Percentiles rank a stretch among this genome's conserved stretches.
These are phyloP conservation scores for Emesis furor DNA, from an alignment of 2,888 invertebrate species.

Conservation along the genomic window DNA sequence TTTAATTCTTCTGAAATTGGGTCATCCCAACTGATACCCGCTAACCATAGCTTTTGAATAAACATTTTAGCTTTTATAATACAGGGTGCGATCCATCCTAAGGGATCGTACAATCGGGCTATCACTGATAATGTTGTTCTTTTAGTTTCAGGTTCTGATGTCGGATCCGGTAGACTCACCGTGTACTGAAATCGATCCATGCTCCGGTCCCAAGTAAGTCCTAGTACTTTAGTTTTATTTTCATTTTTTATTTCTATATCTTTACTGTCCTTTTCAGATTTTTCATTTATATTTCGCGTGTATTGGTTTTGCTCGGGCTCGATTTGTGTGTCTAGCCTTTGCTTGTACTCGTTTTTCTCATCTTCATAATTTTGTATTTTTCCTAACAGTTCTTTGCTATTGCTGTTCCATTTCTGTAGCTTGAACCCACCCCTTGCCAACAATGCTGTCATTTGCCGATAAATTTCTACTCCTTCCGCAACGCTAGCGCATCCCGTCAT, in stretches of 20 bases:
- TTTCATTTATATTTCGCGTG: no score
- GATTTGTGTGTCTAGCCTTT: background rate
- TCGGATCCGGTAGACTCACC: constrained; percentile 13
- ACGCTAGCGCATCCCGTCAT: constrained; percentile 64
- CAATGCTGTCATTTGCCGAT: constrained; percentile 64
- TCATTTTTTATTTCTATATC: constrained; percentile 18
- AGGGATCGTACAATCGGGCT: constrained; percentile 74
- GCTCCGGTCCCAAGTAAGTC: constrained; percentile 31
- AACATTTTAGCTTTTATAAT: constrained; percentile 74
- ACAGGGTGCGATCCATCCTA: constrained; percentile 76
- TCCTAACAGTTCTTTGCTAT: constrained; percentile 38
- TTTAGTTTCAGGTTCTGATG: constrained; percentile 69
- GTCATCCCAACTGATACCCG: constrained; percentile 76
- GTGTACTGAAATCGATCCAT: constrained; percentile 37
- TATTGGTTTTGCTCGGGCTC: no score
- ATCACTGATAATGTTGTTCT: constrained; percentile 76
- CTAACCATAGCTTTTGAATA: constrained; percentile 77
- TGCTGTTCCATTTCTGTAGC: constrained; percentile 72
- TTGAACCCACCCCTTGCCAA: constrained; percentile 73
- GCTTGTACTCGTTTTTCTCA: no score
- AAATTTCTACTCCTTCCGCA: constrained; percentile 56
- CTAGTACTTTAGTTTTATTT: constrained; percentile 18
- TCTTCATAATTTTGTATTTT: background rate
- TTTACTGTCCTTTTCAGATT: background rate
- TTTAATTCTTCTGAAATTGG: constrained; percentile 55